phyloP scores from a whole-genome alignment of 2,888 invertebrate species.

The Panopea generosa region DNA sequence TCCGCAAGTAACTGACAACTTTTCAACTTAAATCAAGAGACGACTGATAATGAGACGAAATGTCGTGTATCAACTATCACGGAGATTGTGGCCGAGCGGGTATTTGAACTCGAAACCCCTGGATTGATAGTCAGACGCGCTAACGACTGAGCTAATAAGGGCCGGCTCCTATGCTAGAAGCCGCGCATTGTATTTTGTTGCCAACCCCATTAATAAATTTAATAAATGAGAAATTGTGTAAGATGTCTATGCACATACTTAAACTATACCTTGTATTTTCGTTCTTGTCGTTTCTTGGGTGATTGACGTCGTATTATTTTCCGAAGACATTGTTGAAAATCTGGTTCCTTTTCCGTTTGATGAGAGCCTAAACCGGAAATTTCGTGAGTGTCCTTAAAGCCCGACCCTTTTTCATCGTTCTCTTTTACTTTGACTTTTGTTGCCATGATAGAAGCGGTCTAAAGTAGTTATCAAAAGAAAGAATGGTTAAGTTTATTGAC shows the following conservation, averaged over 20 bases:
- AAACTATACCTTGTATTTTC: conserved; percentile 40
- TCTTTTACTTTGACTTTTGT: conserved; percentile 66
- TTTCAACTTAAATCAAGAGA: too few species aligned
- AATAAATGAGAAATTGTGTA: not conserved
- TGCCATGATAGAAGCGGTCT: conserved; percentile 14
- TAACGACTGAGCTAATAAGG: too few species aligned
- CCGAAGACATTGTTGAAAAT: conserved; percentile 36
- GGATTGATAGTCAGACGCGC: too few species aligned
- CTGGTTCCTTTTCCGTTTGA: conserved; percentile 17
- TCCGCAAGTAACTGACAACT: too few species aligned
- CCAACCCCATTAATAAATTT: not conserved
- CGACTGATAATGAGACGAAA: too few species aligned
- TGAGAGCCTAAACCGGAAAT: conserved; percentile 5
- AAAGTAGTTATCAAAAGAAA: too few species aligned
- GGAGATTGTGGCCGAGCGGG: too few species aligned
- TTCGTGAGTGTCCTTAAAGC: conserved; percentile 32
- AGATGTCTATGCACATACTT: not conserved
- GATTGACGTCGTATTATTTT: conserved; percentile 38
- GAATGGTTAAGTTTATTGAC: too few species aligned
- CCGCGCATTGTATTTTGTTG: too few species aligned
- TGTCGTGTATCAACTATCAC: too few species aligned
- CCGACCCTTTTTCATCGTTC: conserved; percentile 65
- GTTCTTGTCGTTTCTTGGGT: conserved; percentile 46
- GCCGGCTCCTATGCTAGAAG: too few species aligned
- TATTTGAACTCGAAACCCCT: too few species aligned